Percentiles rank a stretch among this genome's conserved stretches.
Evolutionary conservation across 2,888 invertebrate species (phyloP).

Genomic region (Heterodera filipjevi): DNA sequence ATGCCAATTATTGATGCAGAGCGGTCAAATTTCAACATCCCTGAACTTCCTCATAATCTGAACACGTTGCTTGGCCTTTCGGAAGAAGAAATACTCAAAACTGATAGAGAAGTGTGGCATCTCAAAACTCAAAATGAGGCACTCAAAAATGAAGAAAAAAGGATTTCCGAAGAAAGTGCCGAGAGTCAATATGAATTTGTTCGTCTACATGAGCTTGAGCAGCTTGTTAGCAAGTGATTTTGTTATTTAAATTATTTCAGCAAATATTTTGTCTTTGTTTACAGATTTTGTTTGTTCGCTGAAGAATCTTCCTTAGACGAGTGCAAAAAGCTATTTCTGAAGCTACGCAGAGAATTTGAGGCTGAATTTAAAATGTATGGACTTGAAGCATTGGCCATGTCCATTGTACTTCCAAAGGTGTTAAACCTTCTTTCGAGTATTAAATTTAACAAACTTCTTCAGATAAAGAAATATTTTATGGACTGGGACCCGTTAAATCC

Average conservation of each 20-base stretch:
- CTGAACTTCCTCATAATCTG: conserved; percentile 89
- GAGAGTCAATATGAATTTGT: conserved; percentile 78
- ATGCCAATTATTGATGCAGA: conserved; percentile 70
- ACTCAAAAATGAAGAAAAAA: conserved; percentile 79
- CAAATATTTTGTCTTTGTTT: conserved; percentile 27
- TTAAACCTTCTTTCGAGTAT: conserved; percentile 39
- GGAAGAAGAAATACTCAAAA: conserved; percentile 89
- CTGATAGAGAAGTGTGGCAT: conserved; percentile 78
- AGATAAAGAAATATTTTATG: conserved; percentile 76
- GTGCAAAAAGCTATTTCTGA: conserved; percentile 71
- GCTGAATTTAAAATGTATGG: conserved; percentile 79
- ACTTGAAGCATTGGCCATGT: conserved; percentile 80
- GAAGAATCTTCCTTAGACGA: conserved; percentile 67
- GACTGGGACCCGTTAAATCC: conserved; percentile 90
- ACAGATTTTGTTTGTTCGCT: conserved; percentile 2
- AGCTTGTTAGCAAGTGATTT: conserved; percentile 38
- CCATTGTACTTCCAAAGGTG: conserved; percentile 79
- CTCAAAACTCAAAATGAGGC: conserved; percentile 79
- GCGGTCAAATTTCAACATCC: conserved; percentile 72
- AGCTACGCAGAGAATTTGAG: conserved; percentile 72
- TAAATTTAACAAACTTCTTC: background rate
- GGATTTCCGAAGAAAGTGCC: conserved; percentile 73
- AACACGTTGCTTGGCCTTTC: conserved; percentile 87
- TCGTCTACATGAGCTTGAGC: conserved; percentile 69
- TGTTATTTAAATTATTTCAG: conserved; percentile 21